Evolutionary conservation across 2,113 vertebrate genomes (phyloP).

Genomic region (Oriolus oriolus): DNA sequence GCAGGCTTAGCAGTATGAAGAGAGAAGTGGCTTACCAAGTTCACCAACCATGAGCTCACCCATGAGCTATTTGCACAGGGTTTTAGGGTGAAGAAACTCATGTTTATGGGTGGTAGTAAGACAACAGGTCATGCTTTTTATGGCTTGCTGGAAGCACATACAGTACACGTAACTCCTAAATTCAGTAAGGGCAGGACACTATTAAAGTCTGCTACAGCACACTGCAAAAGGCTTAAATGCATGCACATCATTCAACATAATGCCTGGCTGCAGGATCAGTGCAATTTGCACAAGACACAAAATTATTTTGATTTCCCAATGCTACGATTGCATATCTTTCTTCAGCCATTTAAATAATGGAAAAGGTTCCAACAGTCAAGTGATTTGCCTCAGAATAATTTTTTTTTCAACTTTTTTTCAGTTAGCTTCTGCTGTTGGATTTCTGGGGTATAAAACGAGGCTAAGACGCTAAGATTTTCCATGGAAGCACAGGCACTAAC

Average conservation of each 20-base stretch:
- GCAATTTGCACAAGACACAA: background rate
- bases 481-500: background rate
- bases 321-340: background rate
- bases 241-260: background rate
- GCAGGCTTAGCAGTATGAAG: background rate
- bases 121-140: background rate
- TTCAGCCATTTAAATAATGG: background rate
- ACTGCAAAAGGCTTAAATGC: background rate
- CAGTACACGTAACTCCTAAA: background rate
- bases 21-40: background rate
- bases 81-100: background rate
- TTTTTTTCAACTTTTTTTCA: background rate
- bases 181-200: background rate
- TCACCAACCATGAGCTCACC: background rate
- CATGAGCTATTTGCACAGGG: background rate
- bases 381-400: background rate
- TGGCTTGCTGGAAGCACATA: background rate
- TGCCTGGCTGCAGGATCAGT: background rate
- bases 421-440: background rate
- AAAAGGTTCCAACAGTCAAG: background rate
- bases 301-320: background rate
- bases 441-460: fast-evolving
- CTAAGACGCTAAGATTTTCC: background rate
- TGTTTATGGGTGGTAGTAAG: background rate
- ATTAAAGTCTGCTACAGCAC: background rate